Conservation (phyloP, 2,113 vertebrate species). For the Heterotis niloticus region DNA sequence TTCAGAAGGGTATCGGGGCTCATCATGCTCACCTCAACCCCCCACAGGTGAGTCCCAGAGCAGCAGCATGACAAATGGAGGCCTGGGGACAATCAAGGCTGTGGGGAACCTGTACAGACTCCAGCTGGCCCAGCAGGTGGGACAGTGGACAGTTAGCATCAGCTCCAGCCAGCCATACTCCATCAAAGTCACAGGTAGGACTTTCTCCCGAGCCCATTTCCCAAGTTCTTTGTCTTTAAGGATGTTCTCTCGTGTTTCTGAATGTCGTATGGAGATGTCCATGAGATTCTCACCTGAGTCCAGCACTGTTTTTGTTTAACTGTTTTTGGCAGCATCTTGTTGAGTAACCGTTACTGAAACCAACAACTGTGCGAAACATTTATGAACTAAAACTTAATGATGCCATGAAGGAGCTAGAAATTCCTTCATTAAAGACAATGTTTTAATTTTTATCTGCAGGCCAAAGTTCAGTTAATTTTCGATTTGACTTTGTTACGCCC, state of each 20-base stretch:
- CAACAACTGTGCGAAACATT: too few relatives aligned
- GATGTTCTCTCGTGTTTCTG: too few relatives aligned
- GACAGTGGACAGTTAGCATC: neutral
- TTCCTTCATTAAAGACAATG: too few relatives aligned
- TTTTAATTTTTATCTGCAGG: neutral
- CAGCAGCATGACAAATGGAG: neutral
- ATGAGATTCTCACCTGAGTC: too few relatives aligned
- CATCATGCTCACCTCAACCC: neutral
- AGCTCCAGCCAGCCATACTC: neutral
- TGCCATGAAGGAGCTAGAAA: too few relatives aligned
- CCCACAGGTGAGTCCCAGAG: conserved; percentile 39
- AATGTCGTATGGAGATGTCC: too few relatives aligned
- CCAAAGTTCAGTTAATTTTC: conserved; percentile 50
- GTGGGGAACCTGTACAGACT: neutral
- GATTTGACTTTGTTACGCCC: conserved; percentile 49
- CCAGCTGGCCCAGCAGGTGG: neutral
- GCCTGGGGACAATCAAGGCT: neutral
- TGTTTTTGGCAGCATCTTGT: too few relatives aligned
- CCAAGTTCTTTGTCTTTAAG: too few relatives aligned
- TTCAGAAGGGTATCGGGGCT: neutral
- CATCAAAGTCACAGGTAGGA: neutral
- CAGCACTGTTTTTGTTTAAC: too few relatives aligned
- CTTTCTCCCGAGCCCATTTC: too few relatives aligned
- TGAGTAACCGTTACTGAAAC: too few relatives aligned
- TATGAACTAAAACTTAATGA: too few relatives aligned